Base-by-base conservation (phyloP, 2,888 invertebrate genomes). In the Patella caerulea region DNA sequence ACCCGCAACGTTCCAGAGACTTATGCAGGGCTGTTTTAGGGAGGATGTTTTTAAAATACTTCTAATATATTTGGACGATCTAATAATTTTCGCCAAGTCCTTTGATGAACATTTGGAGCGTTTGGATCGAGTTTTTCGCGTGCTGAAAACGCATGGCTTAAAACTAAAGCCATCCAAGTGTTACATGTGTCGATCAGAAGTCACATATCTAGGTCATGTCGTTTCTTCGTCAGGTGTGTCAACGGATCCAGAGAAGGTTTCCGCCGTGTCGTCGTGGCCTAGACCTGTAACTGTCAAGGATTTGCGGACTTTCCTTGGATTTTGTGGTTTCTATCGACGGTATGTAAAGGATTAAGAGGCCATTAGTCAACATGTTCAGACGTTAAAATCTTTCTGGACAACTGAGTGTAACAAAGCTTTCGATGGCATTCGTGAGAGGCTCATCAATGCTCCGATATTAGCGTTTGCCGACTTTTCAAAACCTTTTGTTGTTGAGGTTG, bases 91-190 rank as follows among this genome's bases (percentile, higher is more conserved):
- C 72, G 71, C 79, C 1, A 24, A 59, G 9, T 54, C 54, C 19
- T 70, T 79, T 14, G 65, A 55, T 19, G 72, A 76, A 70, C 79
- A 79, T 54, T 52, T 73, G 15, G 45, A 79, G 53, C 53, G 75
- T 14, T 29, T 79, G 45, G 72, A 72, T 11, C 56, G 19, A 7
- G 73, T 79, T 11, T 76, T 79, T 17, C 4, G 19, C n/a, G 56
- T 56, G 24, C 72, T 79, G 15, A 19, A 56, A 29, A 73, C 76
- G 34, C 70, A 72, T 72, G 79, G 76, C 3, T 55, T 76, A 15
- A 79, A 75, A 15, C 24, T 79, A 34, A 79, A 79, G n/a, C 73
- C 73, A 15, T 56, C 15, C 14, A 79, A 76, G 69, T 79, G 76
- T 24, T 52, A 65, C 19, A 76, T 79, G 34, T 75, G 59, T 29